These are phyloP conservation scores for Aulostomus chinensis DNA, from an alignment of 2,797 vertebrate species.

Conservation along the genomic window DNA sequence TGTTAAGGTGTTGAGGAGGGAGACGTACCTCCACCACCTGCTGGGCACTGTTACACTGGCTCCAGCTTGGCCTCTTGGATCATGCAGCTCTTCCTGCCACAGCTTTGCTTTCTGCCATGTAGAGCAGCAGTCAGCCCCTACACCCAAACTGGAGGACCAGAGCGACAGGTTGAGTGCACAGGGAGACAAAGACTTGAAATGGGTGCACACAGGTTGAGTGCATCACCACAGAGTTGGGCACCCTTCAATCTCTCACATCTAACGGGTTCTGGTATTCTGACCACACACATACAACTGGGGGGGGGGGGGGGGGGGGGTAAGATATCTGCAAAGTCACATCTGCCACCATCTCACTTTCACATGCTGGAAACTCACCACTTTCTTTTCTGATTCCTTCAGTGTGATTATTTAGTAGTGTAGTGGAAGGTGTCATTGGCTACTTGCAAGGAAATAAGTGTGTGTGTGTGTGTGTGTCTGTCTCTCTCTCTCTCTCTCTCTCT, in stretches of 20 bases:
- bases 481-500: slow-evolving; percentile 1
- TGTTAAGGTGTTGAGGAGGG: too few species aligned
- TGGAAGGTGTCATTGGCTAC: too few species aligned
- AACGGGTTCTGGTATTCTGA: slow-evolving; percentile 12
- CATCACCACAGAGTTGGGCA: not conserved
- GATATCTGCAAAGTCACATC: slow-evolving; percentile 25
- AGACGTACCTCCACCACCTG: too few species aligned
- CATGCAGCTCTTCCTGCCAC: too few species aligned
- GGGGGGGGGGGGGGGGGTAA: slow-evolving; percentile 32
- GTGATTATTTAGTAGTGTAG: too few species aligned
- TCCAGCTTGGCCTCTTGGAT: too few species aligned
- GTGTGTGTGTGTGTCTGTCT: not conserved
- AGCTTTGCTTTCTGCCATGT: too few species aligned
- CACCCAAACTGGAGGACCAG: too few species aligned
- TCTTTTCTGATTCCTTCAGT: too few species aligned
- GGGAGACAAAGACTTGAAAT: not conserved
- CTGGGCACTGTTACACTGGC: too few species aligned
- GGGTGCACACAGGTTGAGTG: not conserved
- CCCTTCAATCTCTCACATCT: slow-evolving; percentile 9
- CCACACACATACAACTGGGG: slow-evolving; percentile 13
- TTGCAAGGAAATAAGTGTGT: not conserved
- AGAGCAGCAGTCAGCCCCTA: too few species aligned
- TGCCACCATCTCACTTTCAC: slow-evolving; percentile 24
- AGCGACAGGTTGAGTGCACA: too few species aligned
- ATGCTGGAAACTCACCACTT: slow-evolving; percentile 3